These are phyloP conservation scores for Muscicapa adusta DNA, from an alignment of 2,113 vertebrate species.

Conservation along the genomic window DNA sequence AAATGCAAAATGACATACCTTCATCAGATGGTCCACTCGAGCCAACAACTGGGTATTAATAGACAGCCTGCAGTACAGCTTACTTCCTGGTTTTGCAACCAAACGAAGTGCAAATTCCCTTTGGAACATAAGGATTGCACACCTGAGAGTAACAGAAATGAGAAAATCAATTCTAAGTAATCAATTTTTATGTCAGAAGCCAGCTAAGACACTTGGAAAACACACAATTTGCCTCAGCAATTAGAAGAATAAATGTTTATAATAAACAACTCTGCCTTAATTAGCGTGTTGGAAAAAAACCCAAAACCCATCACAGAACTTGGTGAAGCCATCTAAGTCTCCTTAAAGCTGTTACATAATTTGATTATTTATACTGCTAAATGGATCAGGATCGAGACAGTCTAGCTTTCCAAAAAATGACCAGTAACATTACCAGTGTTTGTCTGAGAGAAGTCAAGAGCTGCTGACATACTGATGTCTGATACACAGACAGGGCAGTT, in stretches of 20 bases:
- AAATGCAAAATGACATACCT: conserved; percentile 69
- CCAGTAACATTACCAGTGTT: fast-evolving
- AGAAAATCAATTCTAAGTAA: not conserved
- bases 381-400: not conserved
- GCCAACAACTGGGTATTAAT: conserved; percentile 95
- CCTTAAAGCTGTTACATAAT: not conserved
- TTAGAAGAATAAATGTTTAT: not conserved
- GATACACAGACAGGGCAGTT: not conserved
- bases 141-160: conserved; percentile 71
- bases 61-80: conserved; percentile 92
- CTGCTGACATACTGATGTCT: not conserved
- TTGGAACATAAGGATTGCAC: conserved; percentile 98
- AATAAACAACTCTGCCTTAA: not conserved
- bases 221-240: not conserved
- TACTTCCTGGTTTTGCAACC: conserved; percentile 92
- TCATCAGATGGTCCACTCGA: conserved; percentile 97
- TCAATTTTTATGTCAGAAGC: not conserved
- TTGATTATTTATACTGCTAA: not conserved
- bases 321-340: not conserved
- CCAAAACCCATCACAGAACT: not conserved
- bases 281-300: fast-evolving
- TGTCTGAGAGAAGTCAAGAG: not conserved
- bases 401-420: not conserved
- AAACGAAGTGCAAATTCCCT: conserved; percentile 95
- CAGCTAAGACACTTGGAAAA: not conserved